Base-by-base conservation (phyloP, 2,797 vertebrate species). In the Bryconaethiops microstoma region DNA sequence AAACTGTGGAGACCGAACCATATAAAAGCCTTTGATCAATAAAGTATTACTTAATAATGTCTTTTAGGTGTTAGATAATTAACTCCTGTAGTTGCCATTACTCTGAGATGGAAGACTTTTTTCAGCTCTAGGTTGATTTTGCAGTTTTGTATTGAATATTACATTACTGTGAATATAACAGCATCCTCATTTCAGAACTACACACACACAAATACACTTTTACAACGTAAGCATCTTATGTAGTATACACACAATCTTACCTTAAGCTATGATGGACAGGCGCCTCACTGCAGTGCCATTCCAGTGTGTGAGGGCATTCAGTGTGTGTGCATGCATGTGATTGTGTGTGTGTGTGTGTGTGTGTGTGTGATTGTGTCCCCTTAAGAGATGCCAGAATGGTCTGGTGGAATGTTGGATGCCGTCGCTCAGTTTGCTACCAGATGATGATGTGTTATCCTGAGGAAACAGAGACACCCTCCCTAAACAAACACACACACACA, bases 371-470 rank as follows among this genome's bases (percentile, higher is more conserved):
- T 1, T 29, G 29, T 87, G 77, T 81, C 89, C 88, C 88, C 86
- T 88, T 91, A 83, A 3, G 86, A 84, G 91, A 87, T 92, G 92
- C 90, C 87, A 85, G 90, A 93, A 91, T 91, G 90, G 90, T 92
- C 90, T 93, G 91, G 86, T 83, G 81, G 83, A 90, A 86, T 88
- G 88, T 79, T 74, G 89, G 88, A 93, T 91, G 91, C 91, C 92
- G 93, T 83, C 55, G 84, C 65, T 74, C 85, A 89, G 88, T 93
- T 92, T 92, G 93, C 92, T 93, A 90, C 90, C 92, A 90, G 91
- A 93, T 92, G 92, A 91, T 94, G 92, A 94, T 94, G 92, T 87
- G 90, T 91, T 93, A 94, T 95, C 94, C 94, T 94, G 92, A 94
- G 94, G 94, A 95, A 95, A 93, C 88, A 90, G 79, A 83, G 81